phyloP scores from a whole-genome alignment of 1,140 invertebrate genomes.

The Brachionus sp. region DNA sequence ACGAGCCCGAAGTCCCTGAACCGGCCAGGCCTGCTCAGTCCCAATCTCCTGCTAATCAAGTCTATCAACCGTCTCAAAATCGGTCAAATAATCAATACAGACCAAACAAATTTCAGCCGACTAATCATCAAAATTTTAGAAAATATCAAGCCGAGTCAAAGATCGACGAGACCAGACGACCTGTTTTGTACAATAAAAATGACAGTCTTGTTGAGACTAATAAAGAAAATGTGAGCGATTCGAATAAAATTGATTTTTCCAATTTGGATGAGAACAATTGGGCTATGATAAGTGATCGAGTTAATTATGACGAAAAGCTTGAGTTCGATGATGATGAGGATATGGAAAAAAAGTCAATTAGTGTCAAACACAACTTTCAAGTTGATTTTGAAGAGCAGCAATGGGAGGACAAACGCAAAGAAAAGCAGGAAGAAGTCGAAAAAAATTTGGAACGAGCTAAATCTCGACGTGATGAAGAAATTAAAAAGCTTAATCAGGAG shows the following conservation, averaged over 20 bases:
- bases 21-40: neutral
- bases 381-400: constrained; percentile 3
- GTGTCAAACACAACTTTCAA: neutral
- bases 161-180: neutral
- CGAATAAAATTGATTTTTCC: neutral
- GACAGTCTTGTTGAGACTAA: neutral
- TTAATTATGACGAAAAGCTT: constrained; percentile 11
- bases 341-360: neutral
- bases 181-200: constrained; percentile 21
- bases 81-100: neutral
- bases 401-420: neutral
- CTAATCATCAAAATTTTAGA: neutral
- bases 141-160: neutral
- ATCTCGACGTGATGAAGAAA: neutral
- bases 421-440: neutral
- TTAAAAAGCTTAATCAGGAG: neutral
- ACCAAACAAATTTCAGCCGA: neutral
- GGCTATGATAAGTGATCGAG: constrained; percentile 1
- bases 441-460: constrained; percentile 23
- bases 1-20: neutral
- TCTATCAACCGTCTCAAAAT: neutral
- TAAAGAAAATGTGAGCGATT: neutral
- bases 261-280: constrained; percentile 22
- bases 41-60: neutral
- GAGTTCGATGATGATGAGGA: neutral